A percentile compares a stretch with the other conserved stretches of the same genome.
Evolutionary conservation across 2,797 vertebrate species (phyloP).

Genomic region (Epinephelus malabaricus): DNA sequence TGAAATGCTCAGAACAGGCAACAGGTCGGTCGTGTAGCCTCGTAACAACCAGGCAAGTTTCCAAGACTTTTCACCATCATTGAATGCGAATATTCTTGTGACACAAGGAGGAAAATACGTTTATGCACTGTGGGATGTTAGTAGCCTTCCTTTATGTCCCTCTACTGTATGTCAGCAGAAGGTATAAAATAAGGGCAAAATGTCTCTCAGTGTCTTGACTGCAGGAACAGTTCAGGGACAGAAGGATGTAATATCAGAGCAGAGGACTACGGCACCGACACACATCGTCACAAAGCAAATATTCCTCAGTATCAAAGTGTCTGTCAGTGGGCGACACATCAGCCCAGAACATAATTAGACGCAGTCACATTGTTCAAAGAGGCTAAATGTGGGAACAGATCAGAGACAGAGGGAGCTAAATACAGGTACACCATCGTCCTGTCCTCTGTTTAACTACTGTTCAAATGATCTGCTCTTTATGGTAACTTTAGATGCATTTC

Average conservation of each 20-base stretch:
- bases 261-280: too few species aligned
- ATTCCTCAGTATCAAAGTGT: conserved; percentile 29
- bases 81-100: too few species aligned
- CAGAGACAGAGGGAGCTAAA: conserved; percentile 28
- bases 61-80: too few species aligned
- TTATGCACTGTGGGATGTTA: too few species aligned
- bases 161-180: not conserved
- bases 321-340: conserved; percentile 15
- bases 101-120: not conserved
- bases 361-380: conserved; percentile 14
- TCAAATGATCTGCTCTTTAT: not conserved
- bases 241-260: not conserved
- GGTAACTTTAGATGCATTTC: not conserved
- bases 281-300: conserved; percentile 2
- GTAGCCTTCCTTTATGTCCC: too few species aligned
- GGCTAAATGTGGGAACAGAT: conserved; percentile 38
- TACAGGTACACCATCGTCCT: not conserved
- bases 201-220: not conserved
- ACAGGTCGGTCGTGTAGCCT: not conserved
- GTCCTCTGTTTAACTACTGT: not conserved
- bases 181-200: not conserved
- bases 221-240: not conserved
- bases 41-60: too few species aligned
- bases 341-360: conserved; percentile 3
- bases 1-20: not conserved